Base-by-base conservation (phyloP, 2,113 vertebrate genomes). In the Trinectes maculatus region DNA sequence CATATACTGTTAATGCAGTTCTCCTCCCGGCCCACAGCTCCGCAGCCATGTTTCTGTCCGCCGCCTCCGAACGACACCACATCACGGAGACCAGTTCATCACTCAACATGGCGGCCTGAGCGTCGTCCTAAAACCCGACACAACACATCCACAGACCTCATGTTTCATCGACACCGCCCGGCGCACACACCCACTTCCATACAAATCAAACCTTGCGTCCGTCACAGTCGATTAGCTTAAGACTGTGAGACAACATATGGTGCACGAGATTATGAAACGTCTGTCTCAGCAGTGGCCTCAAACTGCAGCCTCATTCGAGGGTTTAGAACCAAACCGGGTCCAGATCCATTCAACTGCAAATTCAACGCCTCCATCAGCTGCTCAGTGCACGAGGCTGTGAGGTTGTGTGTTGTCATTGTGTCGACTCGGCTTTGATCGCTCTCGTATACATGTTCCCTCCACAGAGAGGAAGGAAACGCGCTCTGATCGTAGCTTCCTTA, bases 211-310 rank as follows among this genome's bases (percentile, higher is more conserved):
- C 79, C 42, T 8, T 19, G 40, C 22, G 58, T 31, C 34, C 16
- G 66, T 61, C 49, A 12, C 19, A 33, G n/a, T 77, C 29, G 10
- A 68, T 80, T 86, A 80, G 78, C 67, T 28, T 47, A 37, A 43
- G 37, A 70, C 62, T 82, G 29, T 28, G 53, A 84, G 81, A 79
- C 79, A 71, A 85, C 90, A 91, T 89, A 91, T 90, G 90, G 87
- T 61, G 54, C 62, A 70, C 44, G 54, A 85, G 87, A 91, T 92
- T 89, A 90, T 86, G 59, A 85, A 89, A 80, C 10, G 61, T 75
- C 71, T 36, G 62, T 47, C 74, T 89, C 88, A 82, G 84, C 80
- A 60, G 82, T 69, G 77, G 15, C 53, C 75, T 61, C 16, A 49
- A 58, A 62, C 66, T 75, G 60, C 82, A 79, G n/a, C n/a, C n/a